Evolutionary conservation across 2,113 vertebrate genomes (phyloP).

Genomic region (Ptilonorhynchus violaceus): DNA sequence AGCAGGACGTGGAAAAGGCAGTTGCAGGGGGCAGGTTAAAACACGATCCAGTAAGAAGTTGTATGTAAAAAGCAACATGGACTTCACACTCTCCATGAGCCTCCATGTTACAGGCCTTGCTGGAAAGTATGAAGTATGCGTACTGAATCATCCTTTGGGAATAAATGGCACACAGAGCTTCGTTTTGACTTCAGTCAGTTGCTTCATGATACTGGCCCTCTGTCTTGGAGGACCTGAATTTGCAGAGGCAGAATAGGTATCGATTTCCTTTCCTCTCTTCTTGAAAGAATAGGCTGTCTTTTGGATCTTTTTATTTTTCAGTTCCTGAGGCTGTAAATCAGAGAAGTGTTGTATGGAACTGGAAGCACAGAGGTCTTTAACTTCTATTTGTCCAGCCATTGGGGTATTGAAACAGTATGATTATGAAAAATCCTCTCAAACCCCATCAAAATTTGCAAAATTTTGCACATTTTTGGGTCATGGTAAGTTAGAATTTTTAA

Average conservation of each 20-base stretch:
- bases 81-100: background rate
- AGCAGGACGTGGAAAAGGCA: background rate
- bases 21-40: background rate
- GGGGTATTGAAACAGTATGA: background rate
- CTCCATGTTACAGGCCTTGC: background rate
- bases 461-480: background rate
- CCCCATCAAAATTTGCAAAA: background rate
- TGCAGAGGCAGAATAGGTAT: background rate
- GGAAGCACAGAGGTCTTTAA: background rate
- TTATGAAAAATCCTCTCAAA: background rate
- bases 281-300: background rate
- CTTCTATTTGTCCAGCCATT: background rate
- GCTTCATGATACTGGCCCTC: background rate
- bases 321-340: background rate
- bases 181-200: background rate
- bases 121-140: accelerated
- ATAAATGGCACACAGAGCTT: background rate
- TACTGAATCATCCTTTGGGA: background rate
- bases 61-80: background rate
- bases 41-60: background rate
- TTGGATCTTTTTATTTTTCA: background rate
- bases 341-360: background rate
- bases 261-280: background rate
- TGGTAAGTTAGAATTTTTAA: background rate
- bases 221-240: background rate